Evolutionary conservation across 2,888 invertebrate species (phyloP), one percentile per base, ranked within the genome.

Genomic region (Strigamia crassipes): DNA sequence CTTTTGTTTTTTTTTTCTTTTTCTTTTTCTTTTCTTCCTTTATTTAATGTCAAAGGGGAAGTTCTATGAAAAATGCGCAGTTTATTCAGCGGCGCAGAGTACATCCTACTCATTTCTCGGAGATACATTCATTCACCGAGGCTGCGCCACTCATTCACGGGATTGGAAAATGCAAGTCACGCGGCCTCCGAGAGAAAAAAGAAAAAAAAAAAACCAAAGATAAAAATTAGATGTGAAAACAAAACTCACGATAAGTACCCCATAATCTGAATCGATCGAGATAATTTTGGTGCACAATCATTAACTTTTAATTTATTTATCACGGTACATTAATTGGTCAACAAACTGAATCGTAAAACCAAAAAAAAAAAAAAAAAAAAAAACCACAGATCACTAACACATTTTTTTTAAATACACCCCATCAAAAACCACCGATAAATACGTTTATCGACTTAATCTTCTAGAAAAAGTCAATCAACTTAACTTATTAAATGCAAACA

Each of bases 111-210:
- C 61, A 21, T 61, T 61, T 61, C 61, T 61, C 61, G 12, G 61
- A 61, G 18, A 61, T 18, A 61, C 61, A 61, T 23, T 61, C 61
- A 61, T 61, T 61, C 61, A 61, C 21, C 18, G 61, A n/a, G 23
- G 61, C 61, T 12, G 21, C 21, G 9, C 61, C 61, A 61, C 61
- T 61, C 61, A 61, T 61, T 61, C 61, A 61, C 61, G 21, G 61
- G 61, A 61, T 61, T 61, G 18, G 18, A 61, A 61, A 61, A 61
- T 18, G 61, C 61, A 61, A 61, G 61, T 61, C 61, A 61, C 23
- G n/a, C 18, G 12, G 10, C 5, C 61, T 61, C 46, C 13, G 15
- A 61, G 18, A 23, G 18, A n/a, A 23, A 12, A 1, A n/a, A n/a
- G 2, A 61, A 21, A n/a, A 21, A 61, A 61, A 61, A 56, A 18